Base-by-base conservation (phyloP, 2,797 vertebrate species). In the Poecile montanus region DNA sequence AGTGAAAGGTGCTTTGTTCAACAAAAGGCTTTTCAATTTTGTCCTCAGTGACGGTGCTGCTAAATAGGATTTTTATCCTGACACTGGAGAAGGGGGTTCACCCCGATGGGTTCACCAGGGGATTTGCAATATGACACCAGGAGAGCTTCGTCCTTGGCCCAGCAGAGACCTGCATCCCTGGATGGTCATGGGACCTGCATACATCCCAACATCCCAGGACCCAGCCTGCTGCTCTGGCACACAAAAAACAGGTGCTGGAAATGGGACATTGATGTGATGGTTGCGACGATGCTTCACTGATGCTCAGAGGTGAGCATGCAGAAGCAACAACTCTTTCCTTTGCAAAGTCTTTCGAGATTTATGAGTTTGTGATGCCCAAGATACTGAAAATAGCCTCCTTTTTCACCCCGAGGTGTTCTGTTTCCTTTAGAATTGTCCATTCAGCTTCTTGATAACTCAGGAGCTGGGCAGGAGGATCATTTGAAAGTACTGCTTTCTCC, bases 1-100 rank as follows among this genome's bases (percentile, higher is more conserved):
- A 88, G 89, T 97, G 98, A 98, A 97, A 98, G 97, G 98, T 98
- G 97, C 97, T 98, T 98, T 94, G 38, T 96, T 98, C 98, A 98
- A 98, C 97, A 97, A 98, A 98, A 98, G 96, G 94, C 97, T 97
- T 98, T 98, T 97, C 97, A 96, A 95, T 97, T 96, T 98, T 77
- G 95, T 95, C 78, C 85, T 93, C 17, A 0, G 72, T 13, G 30
- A 80, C 4, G 19, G 78, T 93, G 92, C 83, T 75, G 94, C 96
- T 85, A 88, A 95, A 94, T 77, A 58, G 79, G 61, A n/a, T 62
- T 76, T 78, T 94, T 92, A 96, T 75, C 36, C 22, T n/a, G 51
- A 32, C 3, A 2, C 40, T 30, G 34, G 20, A n/a, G n/a, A 61
- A 57, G 50, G 40, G 62, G 86, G 40, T 36, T 72, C 91, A 73